phyloP scores from a whole-genome alignment of 2,113 vertebrate genomes.

The Ptychochromis oligacanthus region DNA sequence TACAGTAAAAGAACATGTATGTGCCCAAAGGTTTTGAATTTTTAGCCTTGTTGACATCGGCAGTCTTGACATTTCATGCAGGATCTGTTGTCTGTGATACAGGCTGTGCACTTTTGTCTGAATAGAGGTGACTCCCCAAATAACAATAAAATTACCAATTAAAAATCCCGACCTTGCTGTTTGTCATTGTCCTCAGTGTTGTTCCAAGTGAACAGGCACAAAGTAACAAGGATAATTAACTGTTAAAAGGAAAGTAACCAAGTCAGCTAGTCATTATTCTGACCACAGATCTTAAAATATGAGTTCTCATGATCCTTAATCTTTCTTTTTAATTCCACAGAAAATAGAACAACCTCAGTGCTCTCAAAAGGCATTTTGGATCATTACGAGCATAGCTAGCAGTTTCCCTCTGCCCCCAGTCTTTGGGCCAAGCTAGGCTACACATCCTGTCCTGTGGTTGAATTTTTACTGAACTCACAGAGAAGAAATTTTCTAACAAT shows the following conservation, averaged over 20 bases:
- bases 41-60: neutral
- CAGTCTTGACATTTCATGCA: neutral
- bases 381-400: neutral
- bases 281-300: neutral
- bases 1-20: neutral
- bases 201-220: conserved; percentile 11
- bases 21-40: neutral
- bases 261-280: neutral
- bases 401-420: neutral
- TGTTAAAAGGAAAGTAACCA: neutral
- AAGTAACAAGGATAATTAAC: conserved; percentile 15
- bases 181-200: conserved; percentile 16
- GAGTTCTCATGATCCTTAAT: neutral
- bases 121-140: conserved; percentile 20
- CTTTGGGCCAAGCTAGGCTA: neutral
- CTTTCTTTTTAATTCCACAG: neutral
- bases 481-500: neutral
- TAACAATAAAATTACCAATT: conserved; percentile 30
- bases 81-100: neutral
- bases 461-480: neutral
- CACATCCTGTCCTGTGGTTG: neutral
- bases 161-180: conserved; percentile 22
- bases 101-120: conserved; percentile 16
- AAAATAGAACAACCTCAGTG: neutral
- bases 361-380: neutral